Percentiles rank a stretch among this genome's conserved stretches.
Evolutionary conservation across 2,113 vertebrate genomes (phyloP).

Genomic region (Acanthisitta chloris): DNA sequence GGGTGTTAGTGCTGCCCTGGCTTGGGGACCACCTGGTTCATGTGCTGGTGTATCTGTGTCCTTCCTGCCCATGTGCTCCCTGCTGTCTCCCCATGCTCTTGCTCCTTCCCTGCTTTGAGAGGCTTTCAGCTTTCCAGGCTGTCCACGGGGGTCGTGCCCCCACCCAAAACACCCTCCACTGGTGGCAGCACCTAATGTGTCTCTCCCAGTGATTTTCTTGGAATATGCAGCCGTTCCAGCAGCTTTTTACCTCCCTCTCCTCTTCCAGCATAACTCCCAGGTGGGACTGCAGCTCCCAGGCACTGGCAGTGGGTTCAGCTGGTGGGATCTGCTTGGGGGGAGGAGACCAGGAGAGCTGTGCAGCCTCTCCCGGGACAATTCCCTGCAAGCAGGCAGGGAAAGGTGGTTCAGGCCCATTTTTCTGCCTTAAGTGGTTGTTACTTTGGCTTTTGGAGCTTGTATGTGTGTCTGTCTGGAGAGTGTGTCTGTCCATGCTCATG

Average conservation of each 20-base stretch:
- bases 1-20: accelerated
- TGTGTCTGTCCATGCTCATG: accelerated
- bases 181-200: accelerated
- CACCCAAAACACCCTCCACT: accelerated
- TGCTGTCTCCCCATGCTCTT: too few species aligned
- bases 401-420: neutral
- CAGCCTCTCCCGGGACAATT: accelerated
- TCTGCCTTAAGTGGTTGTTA: neutral
- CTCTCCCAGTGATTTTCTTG: neutral
- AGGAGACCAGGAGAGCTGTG: neutral
- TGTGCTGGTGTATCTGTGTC: neutral
- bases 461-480: accelerated
- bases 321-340: neutral
- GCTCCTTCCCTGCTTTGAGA: accelerated
- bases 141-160: accelerated
- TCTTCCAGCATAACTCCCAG: accelerated
- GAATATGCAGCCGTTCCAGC: neutral
- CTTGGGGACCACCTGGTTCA: neutral
- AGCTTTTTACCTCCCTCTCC: neutral
- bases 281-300: neutral
- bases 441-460: accelerated
- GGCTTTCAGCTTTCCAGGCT: too few species aligned
- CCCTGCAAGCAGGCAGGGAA: accelerated
- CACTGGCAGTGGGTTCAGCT: neutral
- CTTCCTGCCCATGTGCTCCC: too few species aligned